Evolutionary conservation across 2,888 invertebrate species (phyloP), one percentile per base, ranked within the genome.

Genomic region (Ypsolopha scabrella): DNA sequence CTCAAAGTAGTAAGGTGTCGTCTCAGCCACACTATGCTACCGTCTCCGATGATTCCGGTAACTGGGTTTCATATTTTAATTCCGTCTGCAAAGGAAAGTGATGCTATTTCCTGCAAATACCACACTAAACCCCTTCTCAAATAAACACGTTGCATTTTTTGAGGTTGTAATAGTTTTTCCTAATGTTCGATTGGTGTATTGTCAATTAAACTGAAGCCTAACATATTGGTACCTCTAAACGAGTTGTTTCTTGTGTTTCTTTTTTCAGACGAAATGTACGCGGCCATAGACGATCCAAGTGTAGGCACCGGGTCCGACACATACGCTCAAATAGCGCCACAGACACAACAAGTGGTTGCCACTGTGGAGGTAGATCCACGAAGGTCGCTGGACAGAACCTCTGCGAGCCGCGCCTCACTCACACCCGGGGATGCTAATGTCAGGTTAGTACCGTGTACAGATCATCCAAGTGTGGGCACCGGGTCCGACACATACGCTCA

Each of bases 21-120:
- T 64, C 82, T 37, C 80, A 80, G 54, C 69, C 87, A 60, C 94
- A 95, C 75, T 96, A 96, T 70, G 94, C 95, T n/a, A 94, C 95
- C 1, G 95, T 95, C 0, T 95, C 95, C 0, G 96, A 96, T 72
- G 96, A 96, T 79, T 95, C 95, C 43, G 94, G 94, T 94, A 74
- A 68, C 61, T n/a, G 59, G 46, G 0, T 9, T 39, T 48, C 46
- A 37, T 3, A 24, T 24, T 4, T 24, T 24, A 41, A 14, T 35
- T 11, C n/a, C 14, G 8, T 41, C 9, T 37, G 10, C n/a, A 9
- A 38, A n/a, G 2, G 2, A 3, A n/a, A 10, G 6, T n/a, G 2
- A 38, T 38, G n/a, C n/a, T n/a, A 2, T n/a, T 38, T 9, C 39
- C 39, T 38, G 24, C 24, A 2, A 2, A 24, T 4, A 24, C 24